Percentiles rank a stretch among this genome's conserved stretches.
These are phyloP conservation scores for Orestias chungarensis DNA, from an alignment of 2,797 vertebrate species.

Conservation along the genomic window DNA sequence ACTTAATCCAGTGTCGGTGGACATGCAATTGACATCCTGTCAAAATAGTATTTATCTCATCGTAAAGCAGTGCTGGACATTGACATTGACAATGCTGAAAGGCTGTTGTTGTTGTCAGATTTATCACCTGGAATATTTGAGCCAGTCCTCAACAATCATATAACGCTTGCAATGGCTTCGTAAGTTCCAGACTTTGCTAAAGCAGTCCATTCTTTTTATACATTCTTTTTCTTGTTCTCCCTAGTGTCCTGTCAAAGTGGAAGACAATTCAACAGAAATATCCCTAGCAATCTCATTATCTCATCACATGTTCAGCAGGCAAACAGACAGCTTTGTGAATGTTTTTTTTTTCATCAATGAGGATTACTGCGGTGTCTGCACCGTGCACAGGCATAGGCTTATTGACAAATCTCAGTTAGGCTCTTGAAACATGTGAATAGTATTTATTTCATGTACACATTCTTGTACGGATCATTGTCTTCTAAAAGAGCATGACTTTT, in stretches of 20 bases:
- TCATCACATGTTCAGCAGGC: constrained; percentile 57
- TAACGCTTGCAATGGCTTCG: constrained; percentile 7
- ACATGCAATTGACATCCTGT: background rate
- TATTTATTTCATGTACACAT: constrained; percentile 4
- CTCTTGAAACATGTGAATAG: constrained; percentile 2
- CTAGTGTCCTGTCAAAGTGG: constrained; percentile 35
- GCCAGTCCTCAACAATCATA: constrained; percentile 7
- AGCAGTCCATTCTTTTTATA: constrained; percentile 21
- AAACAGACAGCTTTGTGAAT: constrained; percentile 42
- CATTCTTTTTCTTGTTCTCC: constrained; percentile 10
- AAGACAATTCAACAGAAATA: constrained; percentile 36
- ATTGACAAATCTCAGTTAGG: constrained; percentile 10
- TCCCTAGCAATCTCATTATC: constrained; percentile 44
- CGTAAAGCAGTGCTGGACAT: background rate
- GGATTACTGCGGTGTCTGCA: constrained; percentile 49
- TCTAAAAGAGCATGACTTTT: background rate
- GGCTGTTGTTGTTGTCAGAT: background rate
- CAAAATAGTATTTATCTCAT: background rate
- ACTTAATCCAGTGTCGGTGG: background rate
- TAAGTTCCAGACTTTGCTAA: constrained; percentile 4
- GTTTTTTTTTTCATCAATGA: constrained; percentile 43
- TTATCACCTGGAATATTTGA: constrained; percentile 5
- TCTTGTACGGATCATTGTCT: constrained; percentile 11
- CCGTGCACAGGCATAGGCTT: constrained; percentile 1
- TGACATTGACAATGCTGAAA: background rate